phyloP scores from a whole-genome alignment of 2,888 invertebrate genomes.

The Nasonia oneida region DNA sequence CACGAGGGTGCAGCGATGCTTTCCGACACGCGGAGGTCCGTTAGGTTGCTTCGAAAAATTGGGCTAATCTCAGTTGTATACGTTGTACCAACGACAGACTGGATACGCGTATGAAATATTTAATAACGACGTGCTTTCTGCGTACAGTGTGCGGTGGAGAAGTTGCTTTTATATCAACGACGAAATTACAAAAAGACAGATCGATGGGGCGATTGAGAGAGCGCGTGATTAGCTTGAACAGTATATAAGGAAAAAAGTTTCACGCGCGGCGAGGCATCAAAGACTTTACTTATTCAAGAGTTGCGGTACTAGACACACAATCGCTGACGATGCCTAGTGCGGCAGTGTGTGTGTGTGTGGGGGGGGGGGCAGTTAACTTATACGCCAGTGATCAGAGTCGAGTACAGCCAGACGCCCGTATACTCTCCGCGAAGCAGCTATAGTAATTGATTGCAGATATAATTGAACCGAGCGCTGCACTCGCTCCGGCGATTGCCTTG shows the following conservation, averaged over 20 bases:
- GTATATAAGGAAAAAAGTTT: background rate
- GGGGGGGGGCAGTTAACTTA: conserved; percentile 29
- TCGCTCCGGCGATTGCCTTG: background rate
- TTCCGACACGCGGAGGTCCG: background rate
- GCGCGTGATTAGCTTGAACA: background rate
- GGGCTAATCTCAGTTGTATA: background rate
- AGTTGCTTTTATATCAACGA: too few relatives aligned
- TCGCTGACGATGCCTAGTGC: background rate
- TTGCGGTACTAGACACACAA: background rate
- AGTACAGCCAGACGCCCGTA: conserved; percentile 26
- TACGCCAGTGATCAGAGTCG: conserved; percentile 45
- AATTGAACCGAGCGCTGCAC: background rate
- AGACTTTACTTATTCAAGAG: background rate
- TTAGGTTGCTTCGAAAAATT: background rate
- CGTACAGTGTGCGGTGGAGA: too few relatives aligned
- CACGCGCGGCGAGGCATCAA: background rate
- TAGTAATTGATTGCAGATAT: background rate
- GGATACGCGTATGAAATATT: too few relatives aligned
- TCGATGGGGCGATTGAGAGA: too few relatives aligned
- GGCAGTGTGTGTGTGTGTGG: too few relatives aligned
- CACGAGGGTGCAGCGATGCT: background rate
- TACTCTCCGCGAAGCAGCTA: background rate
- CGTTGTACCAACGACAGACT: too few relatives aligned
- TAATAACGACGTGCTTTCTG: too few relatives aligned
- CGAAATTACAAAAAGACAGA: too few relatives aligned